Evolutionary conservation across 2,888 invertebrate genomes (phyloP).

Genomic region (Parthenolecanium corni): DNA sequence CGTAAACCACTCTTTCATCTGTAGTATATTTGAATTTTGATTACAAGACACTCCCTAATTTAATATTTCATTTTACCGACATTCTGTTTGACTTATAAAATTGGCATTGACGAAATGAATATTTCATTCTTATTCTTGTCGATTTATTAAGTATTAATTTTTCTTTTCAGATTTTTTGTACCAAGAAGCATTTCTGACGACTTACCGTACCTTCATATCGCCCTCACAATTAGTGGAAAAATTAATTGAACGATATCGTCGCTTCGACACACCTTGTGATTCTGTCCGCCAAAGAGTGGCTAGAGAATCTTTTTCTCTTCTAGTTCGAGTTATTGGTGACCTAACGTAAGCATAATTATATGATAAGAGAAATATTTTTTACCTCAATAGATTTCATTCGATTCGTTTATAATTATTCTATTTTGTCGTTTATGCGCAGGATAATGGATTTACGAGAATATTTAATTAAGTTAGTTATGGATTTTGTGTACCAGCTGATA

Average conservation of each 20-base stretch:
- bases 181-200: constrained; percentile 96
- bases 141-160: constrained; percentile 11
- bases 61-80: constrained; percentile 8
- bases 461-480: constrained; percentile 71
- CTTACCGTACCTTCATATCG: constrained; percentile 89
- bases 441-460: constrained; percentile 71
- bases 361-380: constrained; percentile 1
- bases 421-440: constrained; percentile 42
- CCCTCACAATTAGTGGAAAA: constrained; percentile 77
- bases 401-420: background rate
- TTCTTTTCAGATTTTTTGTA: constrained; percentile 65
- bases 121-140: constrained; percentile 1
- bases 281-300: constrained; percentile 61
- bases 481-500: constrained; percentile 86
- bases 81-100: background rate
- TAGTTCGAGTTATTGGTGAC: constrained; percentile 90
- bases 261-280: constrained; percentile 59
- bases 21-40: background rate
- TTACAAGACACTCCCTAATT: background rate
- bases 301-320: constrained; percentile 77
- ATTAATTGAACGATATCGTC: constrained; percentile 64
- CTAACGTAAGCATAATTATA: constrained; percentile 64
- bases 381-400: background rate
- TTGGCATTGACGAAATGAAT: background rate
- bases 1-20: too few species aligned